Conservation (phyloP, 2,888 invertebrate species). For the Cosmia pyralina region DNA sequence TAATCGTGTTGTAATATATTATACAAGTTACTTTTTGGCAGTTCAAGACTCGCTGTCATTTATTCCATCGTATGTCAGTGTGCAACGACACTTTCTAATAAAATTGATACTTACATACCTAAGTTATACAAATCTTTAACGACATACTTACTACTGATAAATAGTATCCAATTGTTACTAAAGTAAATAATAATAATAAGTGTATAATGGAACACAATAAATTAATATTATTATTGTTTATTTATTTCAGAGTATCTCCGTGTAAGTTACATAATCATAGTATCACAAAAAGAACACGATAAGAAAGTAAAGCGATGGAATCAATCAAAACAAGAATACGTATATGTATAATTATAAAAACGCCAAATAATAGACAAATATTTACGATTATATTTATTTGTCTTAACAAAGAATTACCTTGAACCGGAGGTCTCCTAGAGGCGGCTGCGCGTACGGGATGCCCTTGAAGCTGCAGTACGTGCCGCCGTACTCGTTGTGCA, state of each 20-base stretch:
- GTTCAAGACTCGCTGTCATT: neutral
- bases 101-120: neutral
- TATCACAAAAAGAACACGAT: no score
- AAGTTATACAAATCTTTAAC: neutral
- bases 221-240: neutral
- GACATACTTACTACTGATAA: neutral
- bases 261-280: no score
- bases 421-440: conserved; percentile 85
- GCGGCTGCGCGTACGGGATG: conserved; percentile 88
- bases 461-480: conserved; percentile 77
- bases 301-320: neutral
- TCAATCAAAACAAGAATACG: neutral
- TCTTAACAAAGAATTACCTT: conserved; percentile 83
- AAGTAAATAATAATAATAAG: neutral
- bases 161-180: neutral
- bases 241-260: no score
- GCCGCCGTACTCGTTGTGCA: conserved; percentile 67
- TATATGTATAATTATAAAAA: no score
- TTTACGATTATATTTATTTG: no score
- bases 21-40: no score
- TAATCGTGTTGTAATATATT: no score
- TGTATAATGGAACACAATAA: no score
- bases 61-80: neutral
- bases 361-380: no score
- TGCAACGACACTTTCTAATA: neutral